Conservation (phyloP, 2,113 vertebrate genomes). For the Ictidomys tridecemlineatus region DNA sequence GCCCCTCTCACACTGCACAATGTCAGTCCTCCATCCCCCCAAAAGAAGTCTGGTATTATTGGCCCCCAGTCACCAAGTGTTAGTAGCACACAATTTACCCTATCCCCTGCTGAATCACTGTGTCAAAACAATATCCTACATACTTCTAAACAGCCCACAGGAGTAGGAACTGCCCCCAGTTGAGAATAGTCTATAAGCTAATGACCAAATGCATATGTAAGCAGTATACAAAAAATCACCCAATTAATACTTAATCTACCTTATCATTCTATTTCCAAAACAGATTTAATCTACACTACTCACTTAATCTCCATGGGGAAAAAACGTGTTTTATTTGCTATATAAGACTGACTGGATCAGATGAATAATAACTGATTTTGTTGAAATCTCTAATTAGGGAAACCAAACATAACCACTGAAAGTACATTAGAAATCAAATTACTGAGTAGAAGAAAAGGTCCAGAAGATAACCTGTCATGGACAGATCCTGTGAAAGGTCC, state of each 20-base stretch:
- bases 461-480: neutral
- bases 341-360: neutral
- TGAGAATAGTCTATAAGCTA: neutral
- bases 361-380: slow-evolving; percentile 40
- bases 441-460: neutral
- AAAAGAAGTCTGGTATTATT: neutral
- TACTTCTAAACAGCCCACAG: neutral
- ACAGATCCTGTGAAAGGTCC: neutral
- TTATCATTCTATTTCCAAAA: slow-evolving; percentile 4
- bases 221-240: slow-evolving; percentile 12
- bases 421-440: slow-evolving; percentile 42
- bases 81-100: neutral
- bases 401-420: slow-evolving; percentile 40
- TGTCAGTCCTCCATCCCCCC: neutral
- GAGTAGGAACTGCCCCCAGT: neutral
- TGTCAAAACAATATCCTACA: neutral
- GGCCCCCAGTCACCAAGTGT: neutral
- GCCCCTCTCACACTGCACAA: neutral
- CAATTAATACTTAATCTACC: slow-evolving; percentile 10
- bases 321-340: slow-evolving; percentile 26
- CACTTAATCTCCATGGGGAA: slow-evolving; percentile 5
- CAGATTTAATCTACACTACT: neutral
- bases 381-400: slow-evolving; percentile 18
- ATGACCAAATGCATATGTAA: neutral
- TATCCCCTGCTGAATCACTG: neutral